Evolutionary conservation across 2,797 vertebrate genomes (phyloP).

Genomic region (Periophthalmus magnuspinnatus): DNA sequence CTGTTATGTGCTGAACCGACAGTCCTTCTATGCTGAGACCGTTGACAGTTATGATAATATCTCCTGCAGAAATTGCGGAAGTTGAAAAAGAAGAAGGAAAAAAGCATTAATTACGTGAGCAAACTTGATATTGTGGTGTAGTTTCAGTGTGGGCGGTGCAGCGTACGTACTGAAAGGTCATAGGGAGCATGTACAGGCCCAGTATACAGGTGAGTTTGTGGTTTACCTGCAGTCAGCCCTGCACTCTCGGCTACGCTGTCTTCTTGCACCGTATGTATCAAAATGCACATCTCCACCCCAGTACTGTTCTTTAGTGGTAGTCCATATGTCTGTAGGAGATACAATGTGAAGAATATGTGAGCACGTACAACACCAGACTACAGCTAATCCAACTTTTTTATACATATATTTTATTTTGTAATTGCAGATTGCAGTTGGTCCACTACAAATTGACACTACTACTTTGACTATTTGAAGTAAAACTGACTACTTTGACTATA

Average conservation of each 20-base stretch:
- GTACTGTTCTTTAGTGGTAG: constrained; percentile 73
- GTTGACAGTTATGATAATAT: constrained; percentile 87
- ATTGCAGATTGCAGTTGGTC: no score
- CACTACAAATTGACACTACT: no score
- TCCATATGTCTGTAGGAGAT: constrained; percentile 79
- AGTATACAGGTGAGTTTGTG: constrained; percentile 1
- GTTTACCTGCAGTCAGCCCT: constrained; percentile 86
- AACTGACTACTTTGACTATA: no score
- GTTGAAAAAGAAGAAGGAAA: background rate
- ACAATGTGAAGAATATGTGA: constrained; percentile 1
- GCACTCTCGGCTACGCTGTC: constrained; percentile 85
- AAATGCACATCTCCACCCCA: constrained; percentile 83
- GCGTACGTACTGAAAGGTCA: background rate
- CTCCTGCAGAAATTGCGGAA: constrained; percentile 73
- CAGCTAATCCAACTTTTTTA: no score
- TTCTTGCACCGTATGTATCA: constrained; percentile 83
- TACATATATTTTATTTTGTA: no score
- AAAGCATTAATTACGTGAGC: background rate
- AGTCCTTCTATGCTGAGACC: constrained; percentile 81
- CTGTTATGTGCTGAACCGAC: constrained; percentile 83
- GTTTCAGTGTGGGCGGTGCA: background rate
- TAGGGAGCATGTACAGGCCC: background rate
- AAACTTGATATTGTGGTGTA: background rate
- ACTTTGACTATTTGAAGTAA: no score
- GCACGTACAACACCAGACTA: no score